phyloP scores from a whole-genome alignment of 2,888 invertebrate species.

The Xestia ashworthii region DNA sequence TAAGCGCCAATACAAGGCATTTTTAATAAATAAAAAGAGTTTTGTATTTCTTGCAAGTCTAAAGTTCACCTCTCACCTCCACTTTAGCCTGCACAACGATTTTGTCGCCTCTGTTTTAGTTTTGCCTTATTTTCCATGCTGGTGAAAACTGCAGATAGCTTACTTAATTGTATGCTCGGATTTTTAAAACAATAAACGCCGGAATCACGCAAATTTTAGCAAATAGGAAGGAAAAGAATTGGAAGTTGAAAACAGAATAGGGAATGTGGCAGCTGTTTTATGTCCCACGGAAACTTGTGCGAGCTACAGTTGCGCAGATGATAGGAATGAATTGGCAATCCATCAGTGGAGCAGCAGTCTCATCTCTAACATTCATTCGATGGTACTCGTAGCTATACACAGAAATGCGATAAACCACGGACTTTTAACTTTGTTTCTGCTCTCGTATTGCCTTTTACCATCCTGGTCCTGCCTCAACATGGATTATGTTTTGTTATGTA shows the following conservation, averaged over 20 bases:
- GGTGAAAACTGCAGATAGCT: slow-evolving; percentile 11
- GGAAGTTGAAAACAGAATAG: slow-evolving; percentile 4
- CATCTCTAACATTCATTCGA: slow-evolving; percentile 17
- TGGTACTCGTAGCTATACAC: not conserved
- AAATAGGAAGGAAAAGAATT: slow-evolving; percentile 2
- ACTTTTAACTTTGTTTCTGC: slow-evolving; percentile 2
- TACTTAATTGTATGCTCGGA: not conserved
- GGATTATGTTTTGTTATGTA: not conserved
- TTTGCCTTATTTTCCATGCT: slow-evolving; percentile 19
- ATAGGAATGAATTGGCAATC: slow-evolving; percentile 53
- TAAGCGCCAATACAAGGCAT: too few species aligned
- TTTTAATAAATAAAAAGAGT: too few species aligned
- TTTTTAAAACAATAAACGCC: slow-evolving; percentile 17
- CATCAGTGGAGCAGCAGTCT: slow-evolving; percentile 39
- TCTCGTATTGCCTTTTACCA: not conserved
- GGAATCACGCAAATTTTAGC: slow-evolving; percentile 1
- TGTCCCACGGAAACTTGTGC: slow-evolving; percentile 38
- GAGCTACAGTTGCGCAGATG: slow-evolving; percentile 32
- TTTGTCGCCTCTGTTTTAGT: slow-evolving; percentile 32
- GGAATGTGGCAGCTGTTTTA: slow-evolving; percentile 35
- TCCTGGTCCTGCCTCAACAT: too few species aligned
- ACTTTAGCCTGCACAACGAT: slow-evolving; percentile 33
- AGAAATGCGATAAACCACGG: slow-evolving; percentile 5
- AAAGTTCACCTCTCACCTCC: slow-evolving; percentile 44
- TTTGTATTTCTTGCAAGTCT: too few species aligned